phyloP scores from a whole-genome alignment of 2,888 invertebrate genomes.

The Halictus quadricinctus region DNA sequence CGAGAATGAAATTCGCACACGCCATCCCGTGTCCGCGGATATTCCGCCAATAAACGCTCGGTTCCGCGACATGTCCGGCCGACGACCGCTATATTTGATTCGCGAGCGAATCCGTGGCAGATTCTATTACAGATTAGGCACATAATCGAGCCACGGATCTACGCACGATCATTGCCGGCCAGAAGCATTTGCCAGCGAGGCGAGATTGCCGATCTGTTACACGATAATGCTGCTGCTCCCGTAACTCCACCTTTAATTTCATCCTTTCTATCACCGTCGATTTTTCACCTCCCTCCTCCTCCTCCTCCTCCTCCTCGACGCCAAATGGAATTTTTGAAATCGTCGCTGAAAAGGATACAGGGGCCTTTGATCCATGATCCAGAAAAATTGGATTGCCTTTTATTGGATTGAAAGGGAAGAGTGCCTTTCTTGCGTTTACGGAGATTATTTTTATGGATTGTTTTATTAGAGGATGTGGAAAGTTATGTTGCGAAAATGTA shows the following conservation, averaged over 20 bases:
- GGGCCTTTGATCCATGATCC: neutral
- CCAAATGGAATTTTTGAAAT: neutral
- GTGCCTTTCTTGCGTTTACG: too few relatives aligned
- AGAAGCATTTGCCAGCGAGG: slow-evolving; percentile 8
- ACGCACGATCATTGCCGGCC: slow-evolving; percentile 49
- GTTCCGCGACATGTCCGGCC: slow-evolving; percentile 43
- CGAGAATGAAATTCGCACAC: slow-evolving; percentile 5
- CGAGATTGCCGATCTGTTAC: slow-evolving; percentile 42
- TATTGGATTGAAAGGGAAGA: neutral
- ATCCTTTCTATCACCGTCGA: neutral
- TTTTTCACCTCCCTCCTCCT: neutral
- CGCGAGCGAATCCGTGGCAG: slow-evolving; percentile 46
- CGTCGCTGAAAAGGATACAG: neutral
- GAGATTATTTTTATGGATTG: too few relatives aligned
- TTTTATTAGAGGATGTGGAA: too few relatives aligned
- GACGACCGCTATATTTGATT: slow-evolving; percentile 47
- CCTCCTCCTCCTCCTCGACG: neutral
- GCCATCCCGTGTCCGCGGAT: slow-evolving; percentile 9
- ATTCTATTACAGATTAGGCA: slow-evolving; percentile 75
- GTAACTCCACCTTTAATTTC: slow-evolving; percentile 7
- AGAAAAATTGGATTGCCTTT: neutral
- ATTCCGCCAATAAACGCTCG: slow-evolving; percentile 54
- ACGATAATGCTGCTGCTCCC: slow-evolving; percentile 30
- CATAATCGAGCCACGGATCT: slow-evolving; percentile 59
- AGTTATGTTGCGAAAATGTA: too few relatives aligned